phyloP scores from a whole-genome alignment of 1,140 invertebrate genomes.

The Drosophila arawakana region DNA sequence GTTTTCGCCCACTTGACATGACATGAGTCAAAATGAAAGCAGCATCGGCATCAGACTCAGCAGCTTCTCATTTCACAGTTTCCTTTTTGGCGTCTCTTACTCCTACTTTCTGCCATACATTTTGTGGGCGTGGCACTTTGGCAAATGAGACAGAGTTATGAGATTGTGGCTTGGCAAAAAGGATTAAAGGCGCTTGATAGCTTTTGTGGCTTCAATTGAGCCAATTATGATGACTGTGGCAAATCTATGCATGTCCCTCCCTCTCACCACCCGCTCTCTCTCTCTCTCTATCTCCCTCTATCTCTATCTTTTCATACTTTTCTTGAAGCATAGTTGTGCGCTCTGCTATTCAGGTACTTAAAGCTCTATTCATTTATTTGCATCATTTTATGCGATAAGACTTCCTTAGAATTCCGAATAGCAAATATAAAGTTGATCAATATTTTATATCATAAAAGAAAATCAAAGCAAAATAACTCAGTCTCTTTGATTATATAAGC shows the following conservation, averaged over 20 bases:
- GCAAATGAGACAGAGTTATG: slow-evolving; percentile 9
- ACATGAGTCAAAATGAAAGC: slow-evolving; percentile 23
- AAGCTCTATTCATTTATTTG: slow-evolving; percentile 6
- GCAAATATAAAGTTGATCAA: slow-evolving; percentile 1
- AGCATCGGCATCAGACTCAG: neutral
- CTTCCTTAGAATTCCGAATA: neutral
- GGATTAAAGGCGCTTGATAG: slow-evolving; percentile 35
- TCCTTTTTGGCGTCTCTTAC: neutral
- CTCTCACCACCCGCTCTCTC: neutral
- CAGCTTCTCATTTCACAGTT: neutral
- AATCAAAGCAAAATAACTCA: neutral
- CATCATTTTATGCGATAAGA: neutral
- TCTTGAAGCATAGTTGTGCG: too few relatives aligned
- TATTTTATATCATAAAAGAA: slow-evolving; percentile 9
- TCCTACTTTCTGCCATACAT: neutral
- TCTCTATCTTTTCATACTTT: neutral
- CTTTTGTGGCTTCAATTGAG: slow-evolving; percentile 36
- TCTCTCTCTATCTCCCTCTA: neutral
- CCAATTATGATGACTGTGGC: slow-evolving; percentile 44
- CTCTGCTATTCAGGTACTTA: neutral
- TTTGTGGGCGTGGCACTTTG: slow-evolving; percentile 30
- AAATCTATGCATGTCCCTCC: neutral
- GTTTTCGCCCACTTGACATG: slow-evolving; percentile 20
- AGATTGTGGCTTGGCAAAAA: slow-evolving; percentile 42
- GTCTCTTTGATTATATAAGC: too few relatives aligned